Evolutionary conservation across 1,140 invertebrate species (phyloP), one percentile per base, ranked within the genome.

Genomic region (Drosophila pallidifrons): DNA sequence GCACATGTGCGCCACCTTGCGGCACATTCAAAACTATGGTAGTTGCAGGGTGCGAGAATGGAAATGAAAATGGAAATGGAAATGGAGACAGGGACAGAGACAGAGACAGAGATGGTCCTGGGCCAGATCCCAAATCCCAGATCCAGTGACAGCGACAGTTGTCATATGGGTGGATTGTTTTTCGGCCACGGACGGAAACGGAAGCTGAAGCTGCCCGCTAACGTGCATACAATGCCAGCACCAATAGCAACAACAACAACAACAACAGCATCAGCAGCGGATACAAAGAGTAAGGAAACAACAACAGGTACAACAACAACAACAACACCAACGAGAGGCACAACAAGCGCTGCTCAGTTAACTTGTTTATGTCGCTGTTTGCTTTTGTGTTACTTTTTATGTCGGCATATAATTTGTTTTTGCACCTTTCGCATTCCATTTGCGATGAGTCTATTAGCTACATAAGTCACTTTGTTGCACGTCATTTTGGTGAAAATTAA

Each of bases 111-210:
- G n/a, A 6, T 15, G 45, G 46, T 7, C 20, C 35, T 5, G 32
- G 30, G 47, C 28, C 51, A 54, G 51, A 52, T 52, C 25, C 51
- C 51, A 52, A 30, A 32, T 54, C 16, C 60, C 35, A 54, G 61
- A 43, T 52, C 47, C 20, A 60, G 45, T 46, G 30, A 38, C 43
- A 49, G 66, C 30, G 80, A 82, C 82, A 86, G 82, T 86, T 86
- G 82, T 87, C 82, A 87, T 86, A 86, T 86, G 82, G 82, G 82
- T 82, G 82, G 82, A 86, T 86, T 87, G 82, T 86, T 81, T 77
- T 82, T 79, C 30, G 77, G 77, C 72, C 72, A 81, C 66, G 54
- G 28, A 54, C 80, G 81, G 82, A 87, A 87, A 80, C 82, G 82
- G 83, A 88, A 88, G 82, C 69, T 82, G 83, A 87, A 88, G 82